These are phyloP conservation scores for Micronycteris hirsuta DNA, from an alignment of 2,113 vertebrate genomes.

Conservation along the genomic window DNA sequence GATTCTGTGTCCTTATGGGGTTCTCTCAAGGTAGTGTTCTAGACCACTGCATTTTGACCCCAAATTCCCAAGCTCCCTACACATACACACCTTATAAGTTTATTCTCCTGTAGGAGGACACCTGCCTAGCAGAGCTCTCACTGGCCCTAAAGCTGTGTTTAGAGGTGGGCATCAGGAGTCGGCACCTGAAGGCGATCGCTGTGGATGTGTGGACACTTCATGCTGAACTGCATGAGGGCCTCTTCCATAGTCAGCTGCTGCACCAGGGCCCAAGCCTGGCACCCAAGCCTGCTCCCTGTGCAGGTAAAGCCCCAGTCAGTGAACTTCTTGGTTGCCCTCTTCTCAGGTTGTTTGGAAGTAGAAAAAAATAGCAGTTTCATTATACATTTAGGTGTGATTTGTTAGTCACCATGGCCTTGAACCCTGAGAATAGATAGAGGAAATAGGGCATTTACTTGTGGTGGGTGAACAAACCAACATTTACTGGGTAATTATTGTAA, in stretches of 20 bases:
- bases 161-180: conserved; percentile 84
- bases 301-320: not conserved
- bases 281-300: conserved; percentile 35
- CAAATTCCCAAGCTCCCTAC: not conserved
- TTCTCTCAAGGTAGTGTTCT: not conserved
- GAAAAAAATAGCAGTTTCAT: not conserved
- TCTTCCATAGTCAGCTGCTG: conserved; percentile 89
- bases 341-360: conserved; percentile 16
- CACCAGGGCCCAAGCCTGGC: conserved; percentile 21
- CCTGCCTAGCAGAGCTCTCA: conserved; percentile 92
- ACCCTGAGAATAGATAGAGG: not conserved
- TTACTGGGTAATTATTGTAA: not conserved
- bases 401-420: conserved; percentile 3
- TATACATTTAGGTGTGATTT: not conserved
- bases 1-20: not conserved
- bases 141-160: conserved; percentile 88
- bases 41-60: not conserved
- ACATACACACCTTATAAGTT: not conserved
- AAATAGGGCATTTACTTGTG: conserved; percentile 36
- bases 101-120: conserved; percentile 81
- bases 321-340: not conserved
- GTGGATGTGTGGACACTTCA: conserved; percentile 85
- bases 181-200: conserved; percentile 81
- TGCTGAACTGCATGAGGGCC: conserved; percentile 93
- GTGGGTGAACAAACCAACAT: not conserved